A percentile compares a stretch with the other conserved stretches of the same genome.
Evolutionary conservation across 2,797 vertebrate species (phyloP).

Genomic region (Pagetopsis macropterus): DNA sequence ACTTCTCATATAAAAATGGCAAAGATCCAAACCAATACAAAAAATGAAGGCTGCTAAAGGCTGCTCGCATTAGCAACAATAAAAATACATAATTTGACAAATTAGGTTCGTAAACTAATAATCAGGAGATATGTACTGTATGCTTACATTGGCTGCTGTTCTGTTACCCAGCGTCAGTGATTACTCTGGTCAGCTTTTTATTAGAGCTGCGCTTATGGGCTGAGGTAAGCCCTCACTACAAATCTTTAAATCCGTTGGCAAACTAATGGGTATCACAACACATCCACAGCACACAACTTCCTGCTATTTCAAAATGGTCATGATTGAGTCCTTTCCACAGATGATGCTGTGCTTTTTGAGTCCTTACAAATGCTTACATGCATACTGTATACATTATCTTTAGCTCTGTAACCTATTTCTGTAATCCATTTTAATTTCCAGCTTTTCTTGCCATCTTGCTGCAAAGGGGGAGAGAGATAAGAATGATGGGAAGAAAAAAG

Average conservation of each 20-base stretch:
- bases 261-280: not conserved
- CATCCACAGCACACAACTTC: slow-evolving; percentile 1
- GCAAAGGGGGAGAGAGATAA: slow-evolving; percentile 36
- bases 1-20: too few species aligned
- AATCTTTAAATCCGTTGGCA: not conserved
- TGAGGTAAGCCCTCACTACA: not conserved
- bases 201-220: not conserved
- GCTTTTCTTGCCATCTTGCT: slow-evolving; percentile 23
- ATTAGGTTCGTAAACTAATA: not conserved
- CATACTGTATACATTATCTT: not conserved
- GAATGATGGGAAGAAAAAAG: slow-evolving; percentile 7
- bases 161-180: not conserved
- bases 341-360: slow-evolving; percentile 44
- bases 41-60: slow-evolving; percentile 16
- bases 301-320: not conserved
- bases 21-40: too few species aligned
- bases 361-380: slow-evolving; percentile 8
- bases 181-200: not conserved
- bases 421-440: not conserved
- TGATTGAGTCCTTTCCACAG: slow-evolving; percentile 30
- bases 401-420: not conserved
- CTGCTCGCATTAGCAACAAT: slow-evolving; percentile 32
- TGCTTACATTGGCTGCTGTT: not conserved
- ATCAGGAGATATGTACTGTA: not conserved
- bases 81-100: slow-evolving; percentile 5